Percentiles rank a stretch among this genome's conserved stretches.
These are phyloP conservation scores for Cynopterus brachyotis DNA, from an alignment of 2,113 vertebrate species.

Conservation along the genomic window DNA sequence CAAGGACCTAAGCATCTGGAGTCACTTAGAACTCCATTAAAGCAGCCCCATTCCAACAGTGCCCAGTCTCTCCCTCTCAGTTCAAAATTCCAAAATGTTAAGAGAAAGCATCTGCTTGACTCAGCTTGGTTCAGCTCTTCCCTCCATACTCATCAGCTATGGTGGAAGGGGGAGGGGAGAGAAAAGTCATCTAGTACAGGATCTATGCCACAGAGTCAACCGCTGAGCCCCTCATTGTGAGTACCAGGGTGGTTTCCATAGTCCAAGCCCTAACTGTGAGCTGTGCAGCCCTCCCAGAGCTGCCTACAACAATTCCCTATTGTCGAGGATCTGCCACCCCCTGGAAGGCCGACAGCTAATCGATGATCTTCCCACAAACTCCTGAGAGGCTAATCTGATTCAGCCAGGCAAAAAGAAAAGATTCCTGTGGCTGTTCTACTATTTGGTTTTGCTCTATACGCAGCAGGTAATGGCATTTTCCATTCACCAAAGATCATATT, in stretches of 20 bases:
- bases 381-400: background rate
- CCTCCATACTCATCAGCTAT: background rate
- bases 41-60: background rate
- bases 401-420: background rate
- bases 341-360: background rate
- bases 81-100: background rate
- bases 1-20: background rate
- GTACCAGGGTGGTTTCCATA: background rate
- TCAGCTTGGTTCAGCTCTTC: background rate
- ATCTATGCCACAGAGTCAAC: background rate
- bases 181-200: no score
- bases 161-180: background rate
- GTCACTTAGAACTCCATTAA: background rate
- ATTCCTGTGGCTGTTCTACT: background rate
- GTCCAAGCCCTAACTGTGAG: background rate
- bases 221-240: background rate
- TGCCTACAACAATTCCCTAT: background rate
- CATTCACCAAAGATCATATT: background rate
- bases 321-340: background rate
- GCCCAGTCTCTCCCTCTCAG: background rate
- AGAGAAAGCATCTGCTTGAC: background rate
- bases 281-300: background rate
- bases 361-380: background rate
- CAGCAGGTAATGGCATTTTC: background rate
- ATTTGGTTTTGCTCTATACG: background rate